These are phyloP conservation scores for Rana temporaria DNA, from an alignment of 2,113 vertebrate genomes.

Conservation along the genomic window DNA sequence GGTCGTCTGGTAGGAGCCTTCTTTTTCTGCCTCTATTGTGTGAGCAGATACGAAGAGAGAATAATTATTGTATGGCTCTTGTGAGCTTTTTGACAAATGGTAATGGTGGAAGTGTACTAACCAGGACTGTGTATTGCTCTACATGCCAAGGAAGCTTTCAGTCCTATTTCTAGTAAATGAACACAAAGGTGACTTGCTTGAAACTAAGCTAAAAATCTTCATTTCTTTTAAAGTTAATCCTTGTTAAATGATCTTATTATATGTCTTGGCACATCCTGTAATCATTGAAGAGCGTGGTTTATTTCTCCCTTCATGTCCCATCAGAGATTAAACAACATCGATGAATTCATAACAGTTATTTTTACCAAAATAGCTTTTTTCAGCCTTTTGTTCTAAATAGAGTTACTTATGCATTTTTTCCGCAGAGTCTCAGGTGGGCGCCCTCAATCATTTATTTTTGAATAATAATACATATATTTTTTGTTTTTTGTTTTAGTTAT, in stretches of 20 bases:
- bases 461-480: no score
- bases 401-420: neutral
- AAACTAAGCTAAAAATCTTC: conserved; percentile 44
- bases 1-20: conserved; percentile 13
- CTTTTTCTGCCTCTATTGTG: conserved; percentile 24
- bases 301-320: conserved; percentile 22
- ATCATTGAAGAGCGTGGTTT: neutral
- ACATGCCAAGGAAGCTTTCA: conserved; percentile 37
- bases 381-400: conserved; percentile 7
- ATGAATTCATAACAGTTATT: conserved; percentile 33
- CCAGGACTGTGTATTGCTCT: conserved; percentile 20
- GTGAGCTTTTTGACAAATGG: conserved; percentile 8
- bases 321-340: neutral
- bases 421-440: neutral
- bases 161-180: conserved; percentile 29
- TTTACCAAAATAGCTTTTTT: conserved; percentile 14
- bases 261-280: neutral
- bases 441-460: neutral
- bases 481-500: no score
- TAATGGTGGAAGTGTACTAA: conserved; percentile 29
- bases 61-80: conserved; percentile 10
- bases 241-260: conserved; percentile 42
- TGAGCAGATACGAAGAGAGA: conserved; percentile 19
- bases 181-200: conserved; percentile 36
- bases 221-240: conserved; percentile 49